Conservation (phyloP, 2,797 vertebrate genomes). For the Acipenser ruthenus region DNA sequence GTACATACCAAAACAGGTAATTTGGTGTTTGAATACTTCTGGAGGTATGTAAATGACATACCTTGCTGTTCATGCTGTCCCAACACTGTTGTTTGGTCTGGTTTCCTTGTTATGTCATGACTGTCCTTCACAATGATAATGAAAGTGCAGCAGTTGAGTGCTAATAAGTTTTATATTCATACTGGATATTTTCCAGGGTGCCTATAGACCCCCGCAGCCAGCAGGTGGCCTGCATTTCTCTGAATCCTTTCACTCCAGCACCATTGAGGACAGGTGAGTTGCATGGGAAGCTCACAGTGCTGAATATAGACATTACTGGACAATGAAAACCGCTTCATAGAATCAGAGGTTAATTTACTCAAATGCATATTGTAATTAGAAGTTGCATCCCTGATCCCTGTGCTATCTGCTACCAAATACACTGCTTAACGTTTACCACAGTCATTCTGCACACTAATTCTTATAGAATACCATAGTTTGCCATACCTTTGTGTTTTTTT, state of each 20-base stretch:
- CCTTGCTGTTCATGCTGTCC: too few relatives aligned
- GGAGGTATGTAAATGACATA: too few relatives aligned
- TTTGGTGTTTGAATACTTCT: too few relatives aligned
- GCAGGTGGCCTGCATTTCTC: constrained; percentile 30
- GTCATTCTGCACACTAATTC: too few relatives aligned
- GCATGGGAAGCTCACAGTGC: too few relatives aligned
- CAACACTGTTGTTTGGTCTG: too few relatives aligned
- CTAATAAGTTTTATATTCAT: too few relatives aligned
- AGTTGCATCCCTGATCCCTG: neutral
- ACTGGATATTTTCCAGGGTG: constrained; percentile 18
- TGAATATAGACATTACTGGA: neutral
- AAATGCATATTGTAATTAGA: neutral
- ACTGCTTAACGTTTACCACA: neutral
- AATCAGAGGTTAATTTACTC: neutral
- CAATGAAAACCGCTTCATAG: neutral
- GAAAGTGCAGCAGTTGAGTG: too few relatives aligned
- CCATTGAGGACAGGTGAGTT: constrained; percentile 27
- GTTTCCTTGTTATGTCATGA: too few relatives aligned
- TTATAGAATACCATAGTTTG: too few relatives aligned
- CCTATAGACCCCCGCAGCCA: constrained; percentile 16
- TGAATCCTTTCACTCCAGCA: constrained; percentile 31
- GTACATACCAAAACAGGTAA: too few relatives aligned
- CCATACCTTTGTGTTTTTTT: neutral
- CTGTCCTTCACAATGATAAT: too few relatives aligned
- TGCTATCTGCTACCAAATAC: neutral